A percentile compares a stretch with the other conserved stretches of the same genome.
Evolutionary conservation across 2,113 vertebrate genomes (phyloP).

Genomic region (Corythornis madagascariensis): DNA sequence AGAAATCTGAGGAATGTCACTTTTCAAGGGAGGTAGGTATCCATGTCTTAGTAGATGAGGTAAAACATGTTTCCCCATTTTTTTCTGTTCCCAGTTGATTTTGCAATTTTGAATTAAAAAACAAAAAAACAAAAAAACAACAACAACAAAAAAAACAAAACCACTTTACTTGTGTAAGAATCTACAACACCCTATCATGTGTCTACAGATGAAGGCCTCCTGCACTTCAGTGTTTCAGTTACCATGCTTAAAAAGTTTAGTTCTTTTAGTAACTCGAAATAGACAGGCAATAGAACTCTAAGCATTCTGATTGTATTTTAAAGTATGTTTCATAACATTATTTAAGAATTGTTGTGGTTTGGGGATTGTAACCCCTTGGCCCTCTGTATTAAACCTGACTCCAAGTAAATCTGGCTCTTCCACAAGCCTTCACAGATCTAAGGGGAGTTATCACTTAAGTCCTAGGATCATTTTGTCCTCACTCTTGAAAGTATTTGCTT

Average conservation of each 20-base stretch:
- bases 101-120: background rate
- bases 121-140: background rate
- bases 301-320: background rate
- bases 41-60: background rate
- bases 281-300: background rate
- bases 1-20: background rate
- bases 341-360: background rate
- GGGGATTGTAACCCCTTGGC: background rate
- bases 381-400: background rate
- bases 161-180: background rate
- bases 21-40: background rate
- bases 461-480: background rate
- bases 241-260: background rate
- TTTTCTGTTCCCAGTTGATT: slow-evolving; percentile 17
- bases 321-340: background rate
- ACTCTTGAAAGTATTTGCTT: background rate
- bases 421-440: background rate
- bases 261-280: slow-evolving; percentile 2
- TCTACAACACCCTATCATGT: slow-evolving; percentile 7
- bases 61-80: slow-evolving; percentile 41
- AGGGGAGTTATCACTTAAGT: background rate
- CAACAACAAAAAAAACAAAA: background rate
- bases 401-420: background rate
- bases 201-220: slow-evolving; percentile 3
- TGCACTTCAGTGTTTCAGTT: background rate